Evolutionary conservation across 1,140 invertebrate genomes (phyloP), one percentile per base, ranked within the genome.

Genomic region (Neuroterus valhalla): DNA sequence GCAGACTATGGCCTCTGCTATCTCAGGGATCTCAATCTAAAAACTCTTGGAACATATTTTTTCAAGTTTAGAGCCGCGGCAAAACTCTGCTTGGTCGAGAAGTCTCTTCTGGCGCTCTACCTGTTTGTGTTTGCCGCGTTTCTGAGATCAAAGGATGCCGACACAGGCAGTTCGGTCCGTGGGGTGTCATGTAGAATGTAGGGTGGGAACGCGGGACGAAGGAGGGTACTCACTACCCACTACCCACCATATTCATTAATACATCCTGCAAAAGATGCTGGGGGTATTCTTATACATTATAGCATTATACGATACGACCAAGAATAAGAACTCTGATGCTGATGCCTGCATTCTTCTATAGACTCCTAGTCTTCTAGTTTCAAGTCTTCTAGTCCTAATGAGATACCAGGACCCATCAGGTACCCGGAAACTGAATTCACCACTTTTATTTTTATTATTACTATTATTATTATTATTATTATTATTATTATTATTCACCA

Each of bases 81-180:
- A 43, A 45, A 74, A 26, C 70, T 78, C 12, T 73, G 71, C 81
- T 86, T 83, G 84, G 84, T 69, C 75, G 76, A 68, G 68, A 71
- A 73, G 66, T 14, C 77, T 72, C 50, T 68, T n/a, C 66, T 76
- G 78, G 81, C 82, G 82, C 67, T 76, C 73, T 81, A 86, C 84
- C 85, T 87, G 85, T 85, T 85, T 79, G 77, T 87, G 85, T 85
- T 84, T 78, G 75, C 76, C 68, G 78, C 80, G 82, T 83, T 76
- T 78, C 46, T 66, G 78, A 85, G 85, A 87, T 87, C 84, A 87
- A 87, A 87, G 81, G 78, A 66, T 52, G 83, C 85, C 85, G 85
- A 83, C 85, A 46, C 81, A 78, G 76, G 78, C 81, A 82, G 80
- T 79, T 70, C 80, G 79, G 80, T 84, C 80, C 81, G 79, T 87